These are phyloP conservation scores for Drosophila peninsularis DNA, from an alignment of 2,888 invertebrate genomes.

Conservation along the genomic window DNA sequence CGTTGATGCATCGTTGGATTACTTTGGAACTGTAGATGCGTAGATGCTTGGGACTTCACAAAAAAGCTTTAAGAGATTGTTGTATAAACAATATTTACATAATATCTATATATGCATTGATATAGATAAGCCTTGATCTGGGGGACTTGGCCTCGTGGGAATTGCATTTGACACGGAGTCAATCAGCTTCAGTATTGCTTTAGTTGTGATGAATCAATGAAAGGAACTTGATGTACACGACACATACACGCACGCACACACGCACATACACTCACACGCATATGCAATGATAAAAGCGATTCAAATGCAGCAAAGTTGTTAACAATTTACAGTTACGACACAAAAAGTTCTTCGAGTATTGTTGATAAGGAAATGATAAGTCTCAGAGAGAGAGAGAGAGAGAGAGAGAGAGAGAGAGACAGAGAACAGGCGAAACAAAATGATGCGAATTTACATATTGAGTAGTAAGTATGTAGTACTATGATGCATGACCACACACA, in stretches of 20 bases:
- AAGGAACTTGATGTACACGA: conserved; percentile 2
- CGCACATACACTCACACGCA: background rate
- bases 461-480: background rate
- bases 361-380: conserved; percentile 15
- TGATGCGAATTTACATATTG: conserved; percentile 13
- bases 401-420: too few species aligned
- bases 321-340: conserved; percentile 35
- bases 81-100: conserved; percentile 4
- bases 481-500: conserved; percentile 18
- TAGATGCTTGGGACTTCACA: background rate
- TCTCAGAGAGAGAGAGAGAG: too few species aligned
- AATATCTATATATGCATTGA: background rate
- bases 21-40: background rate
- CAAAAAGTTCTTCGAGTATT: conserved; percentile 17
- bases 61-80: background rate
- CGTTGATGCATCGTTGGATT: background rate
- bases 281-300: conserved; percentile 26
- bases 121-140: background rate
- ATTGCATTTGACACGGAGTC: background rate
- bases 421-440: background rate
- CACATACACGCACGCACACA: background rate
- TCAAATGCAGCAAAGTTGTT: conserved; percentile 33
- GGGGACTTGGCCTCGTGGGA: background rate
- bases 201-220: background rate
- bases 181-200: background rate